A percentile compares a stretch with the other conserved stretches of the same genome.
Evolutionary conservation across 1,140 invertebrate species (phyloP).

Genomic region (Drosophila nigrodunni): DNA sequence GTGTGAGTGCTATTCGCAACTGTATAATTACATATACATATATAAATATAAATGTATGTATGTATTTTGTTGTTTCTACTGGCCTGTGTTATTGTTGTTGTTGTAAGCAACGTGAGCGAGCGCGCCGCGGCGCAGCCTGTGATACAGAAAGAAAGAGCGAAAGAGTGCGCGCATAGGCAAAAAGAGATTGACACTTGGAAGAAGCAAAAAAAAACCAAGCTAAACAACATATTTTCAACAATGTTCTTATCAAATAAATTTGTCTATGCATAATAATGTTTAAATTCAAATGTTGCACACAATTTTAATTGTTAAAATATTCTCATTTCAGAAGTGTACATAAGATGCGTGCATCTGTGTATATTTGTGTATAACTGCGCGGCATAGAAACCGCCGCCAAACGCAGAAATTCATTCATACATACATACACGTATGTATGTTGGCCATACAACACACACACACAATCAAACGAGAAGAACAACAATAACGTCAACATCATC

Average conservation of each 20-base stretch:
- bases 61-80: slow-evolving; percentile 42
- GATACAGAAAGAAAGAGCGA: slow-evolving; percentile 63
- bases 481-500: slow-evolving; percentile 1
- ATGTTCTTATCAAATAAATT: slow-evolving; percentile 38
- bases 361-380: slow-evolving; percentile 46
- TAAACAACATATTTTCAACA: slow-evolving; percentile 33
- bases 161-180: slow-evolving; percentile 55
- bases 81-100: slow-evolving; percentile 51
- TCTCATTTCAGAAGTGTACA: slow-evolving; percentile 59
- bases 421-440: slow-evolving; percentile 39
- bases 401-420: slow-evolving; percentile 52
- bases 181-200: slow-evolving; percentile 37
- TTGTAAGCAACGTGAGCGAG: slow-evolving; percentile 58
- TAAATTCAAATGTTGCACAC: slow-evolving; percentile 29
- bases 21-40: slow-evolving; percentile 73
- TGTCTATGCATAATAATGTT: slow-evolving; percentile 17
- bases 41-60: slow-evolving; percentile 14
- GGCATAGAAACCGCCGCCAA: slow-evolving; percentile 71
- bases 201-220: slow-evolving; percentile 41
- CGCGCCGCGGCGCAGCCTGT: slow-evolving; percentile 62
- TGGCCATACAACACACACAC: slow-evolving; percentile 6
- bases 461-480: slow-evolving; percentile 31
- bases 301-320: slow-evolving; percentile 26
- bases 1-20: slow-evolving; percentile 62
- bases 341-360: slow-evolving; percentile 63